Evolutionary conservation across 2,797 vertebrate genomes (phyloP).

Genomic region (Rhynchonycteris naso): DNA sequence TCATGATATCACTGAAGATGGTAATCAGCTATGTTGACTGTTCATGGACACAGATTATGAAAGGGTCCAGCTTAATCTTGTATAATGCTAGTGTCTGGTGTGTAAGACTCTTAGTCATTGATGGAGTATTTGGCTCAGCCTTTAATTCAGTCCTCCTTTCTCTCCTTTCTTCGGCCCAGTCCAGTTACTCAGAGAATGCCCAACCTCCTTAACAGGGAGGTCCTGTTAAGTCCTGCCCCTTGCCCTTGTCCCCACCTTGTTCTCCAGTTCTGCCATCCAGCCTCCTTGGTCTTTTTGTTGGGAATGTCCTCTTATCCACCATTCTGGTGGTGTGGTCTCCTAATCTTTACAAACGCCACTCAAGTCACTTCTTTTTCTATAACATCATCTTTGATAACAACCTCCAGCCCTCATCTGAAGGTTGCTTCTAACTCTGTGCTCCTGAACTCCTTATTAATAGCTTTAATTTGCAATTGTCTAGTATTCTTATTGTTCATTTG

Average conservation of each 20-base stretch:
- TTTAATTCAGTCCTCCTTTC: background rate
- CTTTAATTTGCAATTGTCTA: background rate
- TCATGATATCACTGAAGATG: background rate
- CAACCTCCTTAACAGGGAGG: background rate
- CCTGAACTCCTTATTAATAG: background rate
- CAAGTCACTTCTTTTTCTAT: background rate
- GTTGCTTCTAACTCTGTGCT: background rate
- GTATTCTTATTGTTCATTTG: background rate
- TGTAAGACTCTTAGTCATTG: background rate
- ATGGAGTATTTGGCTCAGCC: background rate
- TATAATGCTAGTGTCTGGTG: background rate
- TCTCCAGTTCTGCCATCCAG: background rate
- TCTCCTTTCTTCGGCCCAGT: background rate
- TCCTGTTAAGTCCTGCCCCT: background rate
- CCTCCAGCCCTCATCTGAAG: background rate
- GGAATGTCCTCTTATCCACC: background rate
- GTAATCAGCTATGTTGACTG: background rate
- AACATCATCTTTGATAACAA: background rate
- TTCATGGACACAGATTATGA: background rate
- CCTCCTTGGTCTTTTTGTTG: background rate
- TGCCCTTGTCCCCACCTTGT: accelerated
- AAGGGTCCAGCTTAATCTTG: background rate
- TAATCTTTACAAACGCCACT: background rate
- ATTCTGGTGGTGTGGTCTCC: background rate
- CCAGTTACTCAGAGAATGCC: background rate